Conservation (phyloP, 2,797 vertebrate species). For the Rhinella marina region DNA sequence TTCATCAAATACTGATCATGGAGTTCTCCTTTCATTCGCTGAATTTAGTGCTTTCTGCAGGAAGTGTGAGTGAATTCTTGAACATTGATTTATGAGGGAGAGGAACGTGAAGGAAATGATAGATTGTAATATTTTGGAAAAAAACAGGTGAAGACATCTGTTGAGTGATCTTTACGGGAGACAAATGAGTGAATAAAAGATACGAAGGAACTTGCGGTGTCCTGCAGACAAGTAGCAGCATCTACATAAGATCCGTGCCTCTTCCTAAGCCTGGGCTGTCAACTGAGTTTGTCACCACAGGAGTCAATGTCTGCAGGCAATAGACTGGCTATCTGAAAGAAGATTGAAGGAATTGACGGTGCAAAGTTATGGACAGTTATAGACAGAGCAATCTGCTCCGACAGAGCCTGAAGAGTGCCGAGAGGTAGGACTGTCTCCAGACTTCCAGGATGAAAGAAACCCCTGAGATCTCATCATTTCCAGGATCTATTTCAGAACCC, state of each 20-base stretch:
- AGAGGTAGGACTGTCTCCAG: background rate
- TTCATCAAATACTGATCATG: background rate
- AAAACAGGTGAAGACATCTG: background rate
- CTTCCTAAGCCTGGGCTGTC: background rate
- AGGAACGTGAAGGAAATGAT: background rate
- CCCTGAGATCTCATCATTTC: background rate
- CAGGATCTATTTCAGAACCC: background rate
- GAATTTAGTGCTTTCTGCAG: background rate
- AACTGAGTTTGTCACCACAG: background rate
- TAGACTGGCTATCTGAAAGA: background rate
- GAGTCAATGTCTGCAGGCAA: background rate
- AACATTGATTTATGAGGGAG: background rate
- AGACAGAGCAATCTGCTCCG: background rate
- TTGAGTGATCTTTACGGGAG: slow-evolving; percentile 4
- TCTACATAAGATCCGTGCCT: background rate
- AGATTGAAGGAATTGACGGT: slow-evolving; percentile 5
- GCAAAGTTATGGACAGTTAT: background rate
- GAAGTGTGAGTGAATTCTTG: background rate
- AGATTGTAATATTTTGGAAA: background rate
- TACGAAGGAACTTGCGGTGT: background rate
- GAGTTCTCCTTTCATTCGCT: background rate
- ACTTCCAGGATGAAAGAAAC: background rate
- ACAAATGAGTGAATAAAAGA: background rate
- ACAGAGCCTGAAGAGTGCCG: background rate
- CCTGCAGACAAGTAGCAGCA: background rate